Evolutionary conservation across 2,888 invertebrate species (phyloP).

Genomic region (Masnerella sp.): DNA sequence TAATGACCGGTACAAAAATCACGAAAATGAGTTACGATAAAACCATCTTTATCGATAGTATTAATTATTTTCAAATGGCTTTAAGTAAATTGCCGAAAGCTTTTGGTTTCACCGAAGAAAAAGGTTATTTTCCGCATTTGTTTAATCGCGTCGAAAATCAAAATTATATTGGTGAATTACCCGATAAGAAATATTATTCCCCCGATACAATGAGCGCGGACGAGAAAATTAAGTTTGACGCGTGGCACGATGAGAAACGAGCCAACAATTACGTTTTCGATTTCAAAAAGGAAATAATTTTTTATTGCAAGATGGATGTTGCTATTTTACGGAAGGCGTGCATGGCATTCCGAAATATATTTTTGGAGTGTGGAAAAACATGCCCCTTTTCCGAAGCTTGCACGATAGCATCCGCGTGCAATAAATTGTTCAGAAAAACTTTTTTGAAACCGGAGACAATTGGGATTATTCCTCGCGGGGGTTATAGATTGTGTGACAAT

Average conservation of each 20-base stretch:
- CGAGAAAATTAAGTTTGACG: slow-evolving; percentile 29
- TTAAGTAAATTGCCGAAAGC: slow-evolving; percentile 63
- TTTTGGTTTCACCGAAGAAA: slow-evolving; percentile 59
- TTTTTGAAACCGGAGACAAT: slow-evolving; percentile 6
- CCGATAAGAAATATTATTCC: slow-evolving; percentile 28
- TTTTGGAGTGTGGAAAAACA: slow-evolving; percentile 48
- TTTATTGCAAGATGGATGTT: slow-evolving; percentile 61
- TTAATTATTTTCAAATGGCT: slow-evolving; percentile 65
- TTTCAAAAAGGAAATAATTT: slow-evolving; percentile 58
- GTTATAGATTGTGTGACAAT: not conserved
- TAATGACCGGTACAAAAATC: slow-evolving; percentile 59
- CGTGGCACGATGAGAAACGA: slow-evolving; percentile 37
- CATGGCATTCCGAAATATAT: slow-evolving; percentile 56
- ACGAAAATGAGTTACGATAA: slow-evolving; percentile 46
- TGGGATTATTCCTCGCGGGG: not conserved
- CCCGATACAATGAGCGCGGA: slow-evolving; percentile 37
- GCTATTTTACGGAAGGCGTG: slow-evolving; percentile 59
- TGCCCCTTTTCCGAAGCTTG: slow-evolving; percentile 59
- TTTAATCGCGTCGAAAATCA: slow-evolving; percentile 59
- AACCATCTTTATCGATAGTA: slow-evolving; percentile 46
- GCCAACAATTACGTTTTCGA: slow-evolving; percentile 40
- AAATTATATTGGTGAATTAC: slow-evolving; percentile 54
- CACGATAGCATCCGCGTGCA: slow-evolving; percentile 57
- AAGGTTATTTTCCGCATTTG: slow-evolving; percentile 61
- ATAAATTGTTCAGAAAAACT: not conserved